Conservation (phyloP, 2,888 invertebrate species). For the Unio pictorum region DNA sequence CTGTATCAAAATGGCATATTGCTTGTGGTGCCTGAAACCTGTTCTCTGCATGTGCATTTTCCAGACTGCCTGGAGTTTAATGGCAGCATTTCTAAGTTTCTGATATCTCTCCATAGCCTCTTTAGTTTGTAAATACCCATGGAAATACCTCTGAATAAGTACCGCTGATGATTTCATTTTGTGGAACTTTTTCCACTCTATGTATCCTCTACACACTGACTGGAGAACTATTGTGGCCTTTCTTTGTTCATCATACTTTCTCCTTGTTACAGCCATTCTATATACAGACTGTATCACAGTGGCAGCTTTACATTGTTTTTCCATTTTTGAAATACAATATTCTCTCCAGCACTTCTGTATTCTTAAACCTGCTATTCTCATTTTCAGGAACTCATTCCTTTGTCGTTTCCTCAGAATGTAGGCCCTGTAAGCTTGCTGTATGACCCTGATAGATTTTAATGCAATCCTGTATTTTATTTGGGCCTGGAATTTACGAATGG, state of each 20-base stretch:
- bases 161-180: conserved; percentile 24
- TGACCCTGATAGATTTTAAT: background rate
- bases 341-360: conserved; percentile 36
- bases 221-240: conserved; percentile 35
- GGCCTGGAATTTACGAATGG: no score
- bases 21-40: conserved; percentile 9
- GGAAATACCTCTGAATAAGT: conserved; percentile 35
- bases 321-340: background rate
- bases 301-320: conserved; percentile 13
- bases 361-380: conserved; percentile 18
- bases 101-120: conserved; percentile 5
- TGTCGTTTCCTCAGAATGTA: conserved; percentile 7
- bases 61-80: conserved; percentile 17
- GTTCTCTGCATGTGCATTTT: conserved; percentile 14
- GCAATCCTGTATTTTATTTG: no score
- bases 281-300: conserved; percentile 28
- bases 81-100: conserved; percentile 17
- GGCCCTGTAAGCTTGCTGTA: conserved; percentile 32
- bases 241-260: conserved; percentile 10
- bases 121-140: conserved; percentile 14
- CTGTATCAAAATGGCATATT: background rate
- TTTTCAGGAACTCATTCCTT: conserved; percentile 3
- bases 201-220: conserved; percentile 4
- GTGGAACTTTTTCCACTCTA: conserved; percentile 14
- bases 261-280: conserved; percentile 20